Conservation (phyloP, 2,888 invertebrate species). For the Aquatica leii region DNA sequence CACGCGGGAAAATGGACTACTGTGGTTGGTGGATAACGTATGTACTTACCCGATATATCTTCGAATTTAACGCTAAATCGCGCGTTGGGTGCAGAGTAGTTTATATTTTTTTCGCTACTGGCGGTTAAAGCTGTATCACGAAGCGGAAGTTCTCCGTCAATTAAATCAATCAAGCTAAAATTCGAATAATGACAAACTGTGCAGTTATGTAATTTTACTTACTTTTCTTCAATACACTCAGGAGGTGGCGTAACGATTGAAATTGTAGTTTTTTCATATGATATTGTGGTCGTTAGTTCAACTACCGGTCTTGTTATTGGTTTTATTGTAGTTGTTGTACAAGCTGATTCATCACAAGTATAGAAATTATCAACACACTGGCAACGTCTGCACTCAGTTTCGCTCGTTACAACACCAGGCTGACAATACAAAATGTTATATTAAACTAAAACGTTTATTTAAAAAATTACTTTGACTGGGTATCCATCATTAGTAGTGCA, state of each 20-base stretch:
- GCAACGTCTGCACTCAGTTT: slow-evolving; percentile 74
- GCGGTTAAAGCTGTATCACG: neutral
- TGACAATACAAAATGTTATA: slow-evolving; percentile 52
- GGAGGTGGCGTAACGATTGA: slow-evolving; percentile 58
- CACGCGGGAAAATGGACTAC: too few species aligned
- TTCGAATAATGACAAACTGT: neutral
- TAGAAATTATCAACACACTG: slow-evolving; percentile 82
- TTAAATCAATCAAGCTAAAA: neutral
- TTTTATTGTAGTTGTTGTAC: slow-evolving; percentile 44
- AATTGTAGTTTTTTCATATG: neutral
- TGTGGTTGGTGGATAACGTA: too few species aligned
- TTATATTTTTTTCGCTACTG: neutral
- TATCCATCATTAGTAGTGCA: slow-evolving; percentile 73
- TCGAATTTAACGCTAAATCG: neutral
- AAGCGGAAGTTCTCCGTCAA: neutral
- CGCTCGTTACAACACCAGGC: slow-evolving; percentile 72
- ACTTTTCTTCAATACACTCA: slow-evolving; percentile 55
- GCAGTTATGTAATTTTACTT: slow-evolving; percentile 21
- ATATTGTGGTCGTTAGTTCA: neutral
- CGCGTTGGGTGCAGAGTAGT: neutral
- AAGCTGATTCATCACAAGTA: slow-evolving; percentile 70
- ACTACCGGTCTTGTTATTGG: neutral
- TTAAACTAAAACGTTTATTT: neutral
- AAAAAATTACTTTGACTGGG: slow-evolving; percentile 67
- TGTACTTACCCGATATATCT: neutral